Evolutionary conservation across 2,888 invertebrate genomes (phyloP).

Genomic region (Drosophila antonietae): DNA sequence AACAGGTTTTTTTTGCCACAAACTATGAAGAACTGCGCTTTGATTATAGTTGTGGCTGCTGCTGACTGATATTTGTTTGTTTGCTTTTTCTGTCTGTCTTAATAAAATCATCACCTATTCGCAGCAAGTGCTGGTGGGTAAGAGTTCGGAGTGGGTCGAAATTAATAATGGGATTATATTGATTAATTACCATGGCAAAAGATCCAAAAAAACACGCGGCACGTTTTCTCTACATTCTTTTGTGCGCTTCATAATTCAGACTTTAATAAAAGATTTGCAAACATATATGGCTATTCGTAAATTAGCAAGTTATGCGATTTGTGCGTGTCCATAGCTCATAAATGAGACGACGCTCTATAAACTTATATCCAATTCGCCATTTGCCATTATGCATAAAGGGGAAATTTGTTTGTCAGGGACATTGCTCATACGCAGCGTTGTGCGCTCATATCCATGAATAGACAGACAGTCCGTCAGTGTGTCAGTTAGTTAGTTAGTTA

Average conservation of each 20-base stretch:
- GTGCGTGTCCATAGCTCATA: slow-evolving; percentile 60
- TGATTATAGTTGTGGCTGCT: slow-evolving; percentile 12
- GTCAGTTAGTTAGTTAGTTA: not conserved
- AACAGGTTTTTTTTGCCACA: slow-evolving; percentile 46
- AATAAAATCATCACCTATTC: slow-evolving; percentile 71
- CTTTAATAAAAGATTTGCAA: slow-evolving; percentile 35
- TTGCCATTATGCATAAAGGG: slow-evolving; percentile 41
- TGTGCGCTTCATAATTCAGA: slow-evolving; percentile 26
- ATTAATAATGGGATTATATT: slow-evolving; percentile 68
- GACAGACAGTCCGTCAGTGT: slow-evolving; percentile 1
- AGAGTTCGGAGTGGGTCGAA: slow-evolving; percentile 26
- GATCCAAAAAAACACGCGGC: not conserved
- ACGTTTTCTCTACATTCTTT: slow-evolving; percentile 3
- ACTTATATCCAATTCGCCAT: slow-evolving; percentile 18
- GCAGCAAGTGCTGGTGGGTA: slow-evolving; percentile 32
- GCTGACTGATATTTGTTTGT: not conserved
- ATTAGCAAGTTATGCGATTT: slow-evolving; percentile 63
- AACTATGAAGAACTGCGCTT: slow-evolving; percentile 31
- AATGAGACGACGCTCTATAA: slow-evolving; percentile 37
- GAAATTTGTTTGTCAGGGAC: slow-evolving; percentile 12
- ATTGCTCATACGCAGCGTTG: slow-evolving; percentile 54
- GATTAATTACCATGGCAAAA: slow-evolving; percentile 60
- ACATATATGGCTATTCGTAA: slow-evolving; percentile 53
- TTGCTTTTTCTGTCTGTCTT: slow-evolving; percentile 27
- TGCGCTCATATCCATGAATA: slow-evolving; percentile 43